Percentiles rank a stretch among this genome's conserved stretches.
Evolutionary conservation across 2,797 vertebrate species (phyloP).

Genomic region (Tympanoctomys barrerae): DNA sequence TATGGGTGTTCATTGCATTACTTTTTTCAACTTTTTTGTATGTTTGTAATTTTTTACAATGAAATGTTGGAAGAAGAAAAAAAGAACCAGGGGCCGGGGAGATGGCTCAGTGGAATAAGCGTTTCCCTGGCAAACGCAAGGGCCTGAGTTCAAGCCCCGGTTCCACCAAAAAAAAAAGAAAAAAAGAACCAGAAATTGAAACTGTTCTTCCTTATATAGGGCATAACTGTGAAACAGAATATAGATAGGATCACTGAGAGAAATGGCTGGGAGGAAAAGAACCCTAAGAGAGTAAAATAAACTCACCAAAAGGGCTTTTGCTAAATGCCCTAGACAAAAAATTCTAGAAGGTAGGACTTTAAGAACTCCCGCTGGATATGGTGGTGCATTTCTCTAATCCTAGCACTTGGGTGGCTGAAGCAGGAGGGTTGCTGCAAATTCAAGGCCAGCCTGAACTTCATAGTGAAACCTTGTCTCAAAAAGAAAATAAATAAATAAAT

Average conservation of each 20-base stretch:
- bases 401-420: not conserved
- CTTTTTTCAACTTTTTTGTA: slow-evolving; percentile 36
- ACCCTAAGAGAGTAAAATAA: not conserved
- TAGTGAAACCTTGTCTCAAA: not conserved
- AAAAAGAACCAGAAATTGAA: not conserved
- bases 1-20: not conserved
- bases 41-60: slow-evolving; percentile 29
- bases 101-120: too few relatives aligned
- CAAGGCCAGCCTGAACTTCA: not conserved
- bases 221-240: slow-evolving; percentile 47
- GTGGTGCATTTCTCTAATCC: not conserved
- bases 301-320: not conserved
- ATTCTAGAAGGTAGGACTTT: not conserved
- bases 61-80: not conserved
- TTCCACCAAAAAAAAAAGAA: too few relatives aligned
- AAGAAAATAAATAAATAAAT: not conserved
- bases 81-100: too few relatives aligned
- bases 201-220: not conserved
- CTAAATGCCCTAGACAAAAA: not conserved
- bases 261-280: not conserved
- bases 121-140: too few relatives aligned
- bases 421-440: not conserved
- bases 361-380: not conserved
- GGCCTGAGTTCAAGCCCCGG: too few relatives aligned
- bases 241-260: not conserved